Base-by-base conservation (phyloP, 2,888 invertebrate genomes). In the Andrena flavipes region DNA sequence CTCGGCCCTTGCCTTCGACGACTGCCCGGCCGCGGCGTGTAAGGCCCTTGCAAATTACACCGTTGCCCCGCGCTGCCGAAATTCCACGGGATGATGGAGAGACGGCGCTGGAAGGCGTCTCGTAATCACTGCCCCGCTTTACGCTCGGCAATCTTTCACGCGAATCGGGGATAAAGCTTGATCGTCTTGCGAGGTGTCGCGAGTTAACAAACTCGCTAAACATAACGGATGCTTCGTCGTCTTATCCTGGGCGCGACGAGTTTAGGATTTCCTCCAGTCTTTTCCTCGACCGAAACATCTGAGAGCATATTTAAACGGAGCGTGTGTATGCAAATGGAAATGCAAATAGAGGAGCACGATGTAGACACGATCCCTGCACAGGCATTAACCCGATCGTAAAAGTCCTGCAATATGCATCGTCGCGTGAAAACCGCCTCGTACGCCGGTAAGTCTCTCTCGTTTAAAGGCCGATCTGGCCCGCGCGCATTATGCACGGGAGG, bases 1-100 rank as follows among this genome's bases (percentile, higher is more conserved):
- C 90, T 86, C 87, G 85, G 72, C 51, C 79, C 87, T 85, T 78
- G 72, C 88, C 82, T 86, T 81, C 80, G 82, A 77, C 76, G 63
- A 71, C 78, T 42, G 54, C 23, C 23, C 69, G 65, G 33, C 33
- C 33, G 8, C 33, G 33, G 68, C 67, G 56, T 56, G 23, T 67
- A 73, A 78, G 80, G 75, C 80, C 76, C 71, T 71, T 59, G 82
- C 75, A 82, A 86, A 86, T 86, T 86, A 82, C 76, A 59, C 68
- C 67, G 73, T 23, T 42, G 72, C 59, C 70, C 62, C 26, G 13
- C 4, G 49, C 26, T 23, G 72, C 68, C 80, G 73, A 86, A 86
- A 86, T 62, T 72, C 33, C 59, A 56, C 26, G 42, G 56, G 76
- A 49, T 64, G 68, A 80, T 51, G 67, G 30, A 72, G 67, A 64